Evolutionary conservation across 1,140 invertebrate species (phyloP).

Genomic region (Brachionus rubens): DNA sequence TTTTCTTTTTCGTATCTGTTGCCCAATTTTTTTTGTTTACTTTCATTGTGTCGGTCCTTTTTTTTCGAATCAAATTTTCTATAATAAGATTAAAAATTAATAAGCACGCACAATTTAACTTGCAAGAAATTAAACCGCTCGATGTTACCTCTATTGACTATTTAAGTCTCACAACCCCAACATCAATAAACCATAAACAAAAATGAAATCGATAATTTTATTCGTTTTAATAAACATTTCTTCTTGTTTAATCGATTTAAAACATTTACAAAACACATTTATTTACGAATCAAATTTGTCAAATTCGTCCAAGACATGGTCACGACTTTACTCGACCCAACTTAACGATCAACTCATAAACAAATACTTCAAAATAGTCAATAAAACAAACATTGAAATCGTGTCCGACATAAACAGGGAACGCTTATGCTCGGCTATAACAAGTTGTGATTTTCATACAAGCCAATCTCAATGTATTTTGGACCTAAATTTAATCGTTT

Average conservation of each 20-base stretch:
- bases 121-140: background rate
- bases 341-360: background rate
- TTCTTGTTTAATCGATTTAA: background rate
- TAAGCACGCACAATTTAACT: conserved; percentile 42
- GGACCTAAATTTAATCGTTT: background rate
- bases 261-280: background rate
- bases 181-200: background rate
- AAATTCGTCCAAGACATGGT: background rate
- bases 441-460: background rate
- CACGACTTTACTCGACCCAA: background rate
- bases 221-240: background rate
- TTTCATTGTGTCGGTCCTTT: background rate
- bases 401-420: background rate
- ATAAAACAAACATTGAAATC: background rate
- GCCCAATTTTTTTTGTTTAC: background rate
- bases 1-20: background rate
- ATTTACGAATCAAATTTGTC: background rate
- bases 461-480: background rate
- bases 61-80: background rate
- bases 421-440: background rate
- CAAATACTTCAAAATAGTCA: background rate
- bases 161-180: background rate
- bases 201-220: conserved; percentile 21
- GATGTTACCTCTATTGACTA: conserved; percentile 16
- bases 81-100: conserved; percentile 45